phyloP scores from a whole-genome alignment of 2,797 vertebrate genomes.

The Spinus olivaceus region DNA sequence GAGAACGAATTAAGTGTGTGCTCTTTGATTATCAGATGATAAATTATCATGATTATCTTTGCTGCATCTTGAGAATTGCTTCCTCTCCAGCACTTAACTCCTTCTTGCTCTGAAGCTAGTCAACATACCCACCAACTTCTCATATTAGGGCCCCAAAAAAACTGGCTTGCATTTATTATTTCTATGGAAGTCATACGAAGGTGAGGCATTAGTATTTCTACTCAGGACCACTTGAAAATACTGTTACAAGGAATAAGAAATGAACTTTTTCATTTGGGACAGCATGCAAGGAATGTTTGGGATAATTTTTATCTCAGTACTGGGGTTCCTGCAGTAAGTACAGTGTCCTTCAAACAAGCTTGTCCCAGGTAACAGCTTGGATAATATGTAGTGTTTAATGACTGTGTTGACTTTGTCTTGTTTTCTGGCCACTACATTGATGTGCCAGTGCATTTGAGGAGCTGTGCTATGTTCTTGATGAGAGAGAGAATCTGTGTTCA shows the following conservation, averaged over 20 bases:
- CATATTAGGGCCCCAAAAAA: neutral
- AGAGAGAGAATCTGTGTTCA: neutral
- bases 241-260: neutral
- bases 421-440: neutral
- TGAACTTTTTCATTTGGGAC: neutral
- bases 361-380: neutral
- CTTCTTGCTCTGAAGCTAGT: conserved; percentile 20
- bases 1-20: conserved; percentile 66
- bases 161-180: neutral
- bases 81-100: conserved; percentile 60
- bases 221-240: neutral
- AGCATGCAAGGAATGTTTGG: neutral
- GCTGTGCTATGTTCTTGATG: neutral
- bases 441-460: neutral
- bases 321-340: neutral
- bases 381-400: neutral
- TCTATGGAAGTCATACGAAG: neutral
- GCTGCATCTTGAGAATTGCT: conserved; percentile 53
- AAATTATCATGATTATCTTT: conserved; percentile 66
- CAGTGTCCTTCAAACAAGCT: neutral
- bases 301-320: neutral
- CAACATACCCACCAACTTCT: neutral
- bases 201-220: neutral
- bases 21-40: conserved; percentile 66
- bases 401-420: neutral